Evolutionary conservation across 2,888 invertebrate genomes (phyloP).

Genomic region (Dryomyza anilis): DNA sequence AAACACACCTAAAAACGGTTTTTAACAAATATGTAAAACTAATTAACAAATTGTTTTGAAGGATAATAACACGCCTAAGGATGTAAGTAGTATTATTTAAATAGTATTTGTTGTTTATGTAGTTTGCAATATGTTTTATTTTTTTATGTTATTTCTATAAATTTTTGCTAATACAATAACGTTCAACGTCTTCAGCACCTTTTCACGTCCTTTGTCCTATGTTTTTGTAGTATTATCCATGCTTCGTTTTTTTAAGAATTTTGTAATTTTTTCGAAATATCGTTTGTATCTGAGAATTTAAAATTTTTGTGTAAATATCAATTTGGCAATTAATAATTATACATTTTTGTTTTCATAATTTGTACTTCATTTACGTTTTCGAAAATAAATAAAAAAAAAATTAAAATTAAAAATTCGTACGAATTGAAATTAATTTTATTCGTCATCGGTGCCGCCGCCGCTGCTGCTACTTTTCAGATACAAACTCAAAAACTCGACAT

Average conservation of each 20-base stretch:
- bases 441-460: conserved; percentile 1
- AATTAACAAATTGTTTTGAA: conserved; percentile 35
- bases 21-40: conserved; percentile 11
- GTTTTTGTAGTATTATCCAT: background rate
- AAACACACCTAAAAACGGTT: conserved; percentile 13
- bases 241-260: background rate
- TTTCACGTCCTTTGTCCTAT: conserved; percentile 1
- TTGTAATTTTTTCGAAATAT: background rate
- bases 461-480: conserved; percentile 66
- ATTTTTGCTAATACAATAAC: too few relatives aligned
- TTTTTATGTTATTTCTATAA: background rate
- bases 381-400: too few relatives aligned
- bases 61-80: conserved; percentile 57
- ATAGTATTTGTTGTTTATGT: background rate
- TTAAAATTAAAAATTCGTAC: too few relatives aligned
- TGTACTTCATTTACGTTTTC: background rate
- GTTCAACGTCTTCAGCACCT: too few relatives aligned
- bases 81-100: conserved; percentile 54
- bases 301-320: background rate
- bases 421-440: background rate
- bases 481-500: conserved; percentile 89
- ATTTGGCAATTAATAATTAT: background rate
- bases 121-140: background rate
- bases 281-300: background rate
- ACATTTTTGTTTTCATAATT: background rate